A percentile compares a stretch with the other conserved stretches of the same genome.
These are phyloP conservation scores for Caenorhabditis sinica DNA, from an alignment of 2,888 invertebrate species.

Conservation along the genomic window DNA sequence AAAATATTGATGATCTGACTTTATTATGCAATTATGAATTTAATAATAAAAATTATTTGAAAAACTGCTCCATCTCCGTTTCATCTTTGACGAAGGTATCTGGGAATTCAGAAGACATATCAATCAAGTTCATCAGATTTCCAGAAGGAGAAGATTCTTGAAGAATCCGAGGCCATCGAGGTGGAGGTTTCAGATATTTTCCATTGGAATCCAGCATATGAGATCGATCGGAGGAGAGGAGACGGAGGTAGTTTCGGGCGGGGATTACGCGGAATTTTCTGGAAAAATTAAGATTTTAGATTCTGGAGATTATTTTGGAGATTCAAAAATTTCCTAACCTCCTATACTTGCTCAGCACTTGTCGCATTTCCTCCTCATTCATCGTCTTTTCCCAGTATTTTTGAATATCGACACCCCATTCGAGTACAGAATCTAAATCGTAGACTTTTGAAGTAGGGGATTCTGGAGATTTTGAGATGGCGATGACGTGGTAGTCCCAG, in stretches of 20 bases:
- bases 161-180: constrained; percentile 39
- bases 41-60: constrained; percentile 6
- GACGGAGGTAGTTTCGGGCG: constrained; percentile 34
- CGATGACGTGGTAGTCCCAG: constrained; percentile 77
- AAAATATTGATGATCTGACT: neutral
- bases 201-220: constrained; percentile 67
- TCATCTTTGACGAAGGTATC: constrained; percentile 30
- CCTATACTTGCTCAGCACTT: neutral
- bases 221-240: constrained; percentile 67
- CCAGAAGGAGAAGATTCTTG: constrained; percentile 11
- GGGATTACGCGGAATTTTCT: constrained; percentile 69
- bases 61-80: constrained; percentile 18
- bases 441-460: constrained; percentile 47
- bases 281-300: constrained; percentile 15
- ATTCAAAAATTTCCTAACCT: neutral
- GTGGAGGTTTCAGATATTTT: constrained; percentile 46
- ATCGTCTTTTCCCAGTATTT: constrained; percentile 61
- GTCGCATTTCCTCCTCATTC: constrained; percentile 8
- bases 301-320: neutral
- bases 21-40: no score
- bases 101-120: neutral
- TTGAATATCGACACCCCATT: constrained; percentile 56
- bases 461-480: constrained; percentile 38
- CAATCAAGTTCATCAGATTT: constrained; percentile 37
- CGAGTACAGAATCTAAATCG: constrained; percentile 67